A percentile compares a stretch with the other conserved stretches of the same genome.
phyloP scores from a whole-genome alignment of 2,797 vertebrate genomes.

The Scolopax bukidnonensis region DNA sequence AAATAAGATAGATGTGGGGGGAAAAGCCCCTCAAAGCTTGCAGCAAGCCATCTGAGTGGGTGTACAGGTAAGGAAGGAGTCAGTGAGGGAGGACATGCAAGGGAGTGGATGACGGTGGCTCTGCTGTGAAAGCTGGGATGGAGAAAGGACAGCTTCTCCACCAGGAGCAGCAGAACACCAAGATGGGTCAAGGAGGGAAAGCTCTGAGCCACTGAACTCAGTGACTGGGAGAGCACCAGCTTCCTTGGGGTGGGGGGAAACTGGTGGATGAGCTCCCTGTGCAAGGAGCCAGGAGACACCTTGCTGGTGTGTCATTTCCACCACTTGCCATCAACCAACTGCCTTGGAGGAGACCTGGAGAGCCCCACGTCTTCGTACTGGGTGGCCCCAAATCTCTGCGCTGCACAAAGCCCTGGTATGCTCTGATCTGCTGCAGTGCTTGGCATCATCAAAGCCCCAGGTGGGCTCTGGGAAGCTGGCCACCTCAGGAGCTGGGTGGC shows the following conservation, averaged over 20 bases:
- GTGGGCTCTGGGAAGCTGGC: background rate
- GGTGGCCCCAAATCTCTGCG: background rate
- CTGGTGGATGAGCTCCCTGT: background rate
- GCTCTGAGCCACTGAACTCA: background rate
- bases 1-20: background rate
- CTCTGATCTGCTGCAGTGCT: background rate
- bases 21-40: background rate
- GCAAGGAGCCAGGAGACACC: background rate
- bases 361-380: background rate
- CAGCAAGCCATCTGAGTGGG: background rate
- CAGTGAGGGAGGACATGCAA: background rate
- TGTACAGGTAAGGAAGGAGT: background rate
- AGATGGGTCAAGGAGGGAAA: background rate
- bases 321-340: rapidly evolving
- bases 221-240: background rate
- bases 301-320: background rate
- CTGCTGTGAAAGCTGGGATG: background rate
- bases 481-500: background rate
- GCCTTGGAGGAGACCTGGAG: background rate
- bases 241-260: background rate
- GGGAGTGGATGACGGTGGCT: background rate
- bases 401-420: rapidly evolving
- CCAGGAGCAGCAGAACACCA: background rate
- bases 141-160: background rate
- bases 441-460: background rate